Evolutionary conservation across 2,797 vertebrate genomes (phyloP), one percentile per base, ranked within the genome.

Genomic region (Danio kyathit): DNA sequence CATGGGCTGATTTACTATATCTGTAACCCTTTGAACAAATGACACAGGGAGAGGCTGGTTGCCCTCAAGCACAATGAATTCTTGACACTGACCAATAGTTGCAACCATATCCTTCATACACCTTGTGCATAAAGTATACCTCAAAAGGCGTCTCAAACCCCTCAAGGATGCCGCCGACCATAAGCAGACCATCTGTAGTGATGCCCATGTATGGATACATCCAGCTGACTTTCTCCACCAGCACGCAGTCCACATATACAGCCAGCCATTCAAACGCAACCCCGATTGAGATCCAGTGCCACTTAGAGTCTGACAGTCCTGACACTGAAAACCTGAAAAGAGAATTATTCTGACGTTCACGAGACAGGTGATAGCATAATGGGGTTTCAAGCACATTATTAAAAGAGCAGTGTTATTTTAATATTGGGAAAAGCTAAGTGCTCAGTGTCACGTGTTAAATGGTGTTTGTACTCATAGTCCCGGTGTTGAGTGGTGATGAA

Each of bases 171-270:
- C 94, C 95, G 3, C 95, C 95, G 0, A 96, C 0, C 86, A 96
- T 88, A 84, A 95, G 21, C 38, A 96, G 88, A 4, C 95, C 94
- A 4, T 95, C 92, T 0, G 90, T 94, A 86, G 83, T 89, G 87
- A 96, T 89, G 63, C 89, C 92, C 87, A 95, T 86, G 79, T 94
- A 94, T 0, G 93, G 91, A 41, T 91, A 92, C 44, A 88, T 91
- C 95, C 95, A 96, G 85, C 85, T 89, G 14, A 95, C 91, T 70
- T 89, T 94, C 88, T 96, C 95, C 86, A 94, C 88, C 86, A 95
- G 90, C 43, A 84, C 81, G 56, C 95, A 96, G 90, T 96, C 95
- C 88, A 96, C 91, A 1, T 95, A 93, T 38, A 96, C 21, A 29
- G 92, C 89, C 84, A 96, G 86, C 80, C 91, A 90, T 54, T 92